These are phyloP conservation scores for Xanthorhoe designata DNA, from an alignment of 2,888 invertebrate genomes.

Conservation along the genomic window DNA sequence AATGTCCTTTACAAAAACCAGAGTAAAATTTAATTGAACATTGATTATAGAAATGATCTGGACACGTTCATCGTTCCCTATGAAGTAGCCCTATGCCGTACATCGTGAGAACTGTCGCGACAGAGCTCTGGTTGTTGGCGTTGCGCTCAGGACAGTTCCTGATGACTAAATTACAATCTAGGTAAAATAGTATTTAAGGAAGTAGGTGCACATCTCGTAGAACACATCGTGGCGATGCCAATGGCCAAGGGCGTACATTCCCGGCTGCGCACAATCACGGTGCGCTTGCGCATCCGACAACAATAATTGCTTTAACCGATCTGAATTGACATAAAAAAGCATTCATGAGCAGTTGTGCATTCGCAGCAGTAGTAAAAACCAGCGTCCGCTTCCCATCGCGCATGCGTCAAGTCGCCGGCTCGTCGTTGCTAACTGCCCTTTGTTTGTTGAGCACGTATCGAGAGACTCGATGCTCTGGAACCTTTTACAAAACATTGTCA, in stretches of 20 bases:
- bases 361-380: neutral
- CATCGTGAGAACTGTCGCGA: no score
- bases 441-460: neutral
- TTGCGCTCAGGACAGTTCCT: no score
- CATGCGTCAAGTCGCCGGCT: neutral
- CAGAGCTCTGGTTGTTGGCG: no score
- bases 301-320: constrained; percentile 6
- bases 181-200: no score
- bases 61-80: no score
- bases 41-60: no score
- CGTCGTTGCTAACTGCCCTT: neutral
- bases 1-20: no score
- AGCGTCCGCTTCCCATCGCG: neutral
- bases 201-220: no score
- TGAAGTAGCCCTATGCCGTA: no score
- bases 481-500: neutral
- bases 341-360: constrained; percentile 3
- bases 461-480: neutral
- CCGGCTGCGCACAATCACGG: neutral
- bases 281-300: neutral
- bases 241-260: neutral
- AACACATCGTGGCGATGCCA: neutral
- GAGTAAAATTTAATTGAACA: no score
- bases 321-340: constrained; percentile 4
- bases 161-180: no score